Percentiles rank a stretch among this genome's conserved stretches.
phyloP scores from a whole-genome alignment of 2,888 invertebrate species.

The Molanna angustata region DNA sequence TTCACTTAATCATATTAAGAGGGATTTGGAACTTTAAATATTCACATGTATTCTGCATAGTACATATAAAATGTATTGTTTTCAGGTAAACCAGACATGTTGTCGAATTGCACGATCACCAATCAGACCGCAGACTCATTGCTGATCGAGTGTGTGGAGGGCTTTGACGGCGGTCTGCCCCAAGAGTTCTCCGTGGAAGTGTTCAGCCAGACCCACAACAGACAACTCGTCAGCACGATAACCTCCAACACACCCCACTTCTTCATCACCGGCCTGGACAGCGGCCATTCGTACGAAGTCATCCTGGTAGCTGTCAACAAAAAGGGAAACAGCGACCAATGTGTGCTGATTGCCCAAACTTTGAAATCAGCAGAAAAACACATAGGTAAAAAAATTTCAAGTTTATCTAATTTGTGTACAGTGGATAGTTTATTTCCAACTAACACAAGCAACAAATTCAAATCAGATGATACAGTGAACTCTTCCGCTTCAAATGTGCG shows the following conservation, averaged over 20 bases:
- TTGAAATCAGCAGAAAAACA: slow-evolving; percentile 71
- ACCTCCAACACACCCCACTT: slow-evolving; percentile 61
- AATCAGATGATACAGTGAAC: too few species aligned
- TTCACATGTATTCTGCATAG: too few species aligned
- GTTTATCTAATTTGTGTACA: too few species aligned
- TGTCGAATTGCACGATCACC: slow-evolving; percentile 69
- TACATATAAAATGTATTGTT: too few species aligned
- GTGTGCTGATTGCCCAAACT: slow-evolving; percentile 65
- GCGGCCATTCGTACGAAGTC: slow-evolving; percentile 67
- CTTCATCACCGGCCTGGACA: slow-evolving; percentile 62
- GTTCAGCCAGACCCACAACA: slow-evolving; percentile 50
- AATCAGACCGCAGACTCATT: slow-evolving; percentile 72
- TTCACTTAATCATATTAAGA: too few species aligned
- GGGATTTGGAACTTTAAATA: too few species aligned
- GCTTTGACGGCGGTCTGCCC: slow-evolving; percentile 73
- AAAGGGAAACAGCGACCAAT: slow-evolving; percentile 68
- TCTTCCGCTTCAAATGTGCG: too few species aligned
- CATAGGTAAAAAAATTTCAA: slow-evolving; percentile 62
- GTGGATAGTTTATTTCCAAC: too few species aligned
- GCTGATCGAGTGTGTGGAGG: slow-evolving; percentile 70
- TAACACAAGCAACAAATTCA: too few species aligned
- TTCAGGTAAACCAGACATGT: slow-evolving; percentile 69
- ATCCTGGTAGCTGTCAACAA: slow-evolving; percentile 67
- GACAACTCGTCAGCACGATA: slow-evolving; percentile 53
- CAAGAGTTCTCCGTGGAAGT: slow-evolving; percentile 75